Evolutionary conservation across 2,797 vertebrate species (phyloP).

Genomic region (Synaphobranchus kaupii): DNA sequence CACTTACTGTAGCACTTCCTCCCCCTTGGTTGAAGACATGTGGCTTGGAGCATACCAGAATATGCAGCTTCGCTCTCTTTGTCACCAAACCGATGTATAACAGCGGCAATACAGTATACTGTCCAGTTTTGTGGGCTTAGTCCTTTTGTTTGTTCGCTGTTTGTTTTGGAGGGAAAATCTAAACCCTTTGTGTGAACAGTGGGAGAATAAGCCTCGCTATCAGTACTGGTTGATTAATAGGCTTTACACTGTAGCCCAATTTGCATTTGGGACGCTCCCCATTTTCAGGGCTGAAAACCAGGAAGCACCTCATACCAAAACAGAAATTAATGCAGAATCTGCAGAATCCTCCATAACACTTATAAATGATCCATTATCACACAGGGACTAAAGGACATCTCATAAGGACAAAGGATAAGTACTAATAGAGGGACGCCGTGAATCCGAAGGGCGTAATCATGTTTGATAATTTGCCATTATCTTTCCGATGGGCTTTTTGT

Average conservation of each 20-base stretch:
- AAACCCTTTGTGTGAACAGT: not conserved
- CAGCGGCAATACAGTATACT: not conserved
- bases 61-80: not conserved
- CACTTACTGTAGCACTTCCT: not conserved
- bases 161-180: slow-evolving; percentile 20
- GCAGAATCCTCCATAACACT: not conserved
- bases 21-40: not conserved
- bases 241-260: slow-evolving; percentile 17
- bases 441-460: not conserved
- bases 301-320: not conserved
- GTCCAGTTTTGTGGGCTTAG: not conserved
- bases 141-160: not conserved
- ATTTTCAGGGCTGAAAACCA: not conserved
- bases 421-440: not conserved
- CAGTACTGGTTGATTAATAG: slow-evolving; percentile 21
- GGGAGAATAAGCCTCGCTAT: not conserved
- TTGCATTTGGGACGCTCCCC: slow-evolving; percentile 14
- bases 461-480: not conserved
- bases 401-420: not conserved
- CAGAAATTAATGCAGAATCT: slow-evolving; percentile 11
- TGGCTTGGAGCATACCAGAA: not conserved
- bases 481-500: not conserved
- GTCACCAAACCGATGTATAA: not conserved
- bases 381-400: not conserved
- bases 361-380: not conserved